Conservation (phyloP, 1,140 invertebrate species). For the Polyergus mexicanus region DNA sequence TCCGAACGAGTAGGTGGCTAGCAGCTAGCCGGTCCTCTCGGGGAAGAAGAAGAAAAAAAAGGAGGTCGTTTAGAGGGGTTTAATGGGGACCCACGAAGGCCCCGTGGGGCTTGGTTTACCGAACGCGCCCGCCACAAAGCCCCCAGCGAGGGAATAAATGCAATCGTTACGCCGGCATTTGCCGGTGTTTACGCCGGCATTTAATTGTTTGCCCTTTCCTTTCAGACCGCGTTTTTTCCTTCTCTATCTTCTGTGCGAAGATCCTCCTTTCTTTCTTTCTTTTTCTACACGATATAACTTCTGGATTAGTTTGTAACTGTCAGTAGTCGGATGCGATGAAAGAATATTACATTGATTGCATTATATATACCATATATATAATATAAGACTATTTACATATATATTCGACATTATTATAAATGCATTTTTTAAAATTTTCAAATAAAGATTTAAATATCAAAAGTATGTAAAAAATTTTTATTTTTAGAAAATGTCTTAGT, state of each 20-base stretch:
- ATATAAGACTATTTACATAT: neutral
- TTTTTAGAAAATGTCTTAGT: neutral
- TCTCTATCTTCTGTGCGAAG: neutral
- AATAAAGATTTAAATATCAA: neutral
- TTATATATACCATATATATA: no score
- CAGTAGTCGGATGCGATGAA: neutral
- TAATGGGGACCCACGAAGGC: slow-evolving; percentile 46
- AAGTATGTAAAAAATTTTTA: neutral
- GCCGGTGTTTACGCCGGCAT: slow-evolving; percentile 56
- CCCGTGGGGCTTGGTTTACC: slow-evolving; percentile 62
- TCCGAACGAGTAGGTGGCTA: slow-evolving; percentile 55
- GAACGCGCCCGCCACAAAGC: slow-evolving; percentile 63
- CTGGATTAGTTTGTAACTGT: slow-evolving; percentile 36
- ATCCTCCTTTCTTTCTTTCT: neutral
- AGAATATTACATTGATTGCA: neutral
- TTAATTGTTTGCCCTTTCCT: slow-evolving; percentile 55
- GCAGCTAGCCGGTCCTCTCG: slow-evolving; percentile 26
- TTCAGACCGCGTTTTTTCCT: slow-evolving; percentile 31
- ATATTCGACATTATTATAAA: neutral
- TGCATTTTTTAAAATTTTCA: neutral
- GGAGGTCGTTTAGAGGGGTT: slow-evolving; percentile 67
- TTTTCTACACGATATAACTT: slow-evolving; percentile 16
- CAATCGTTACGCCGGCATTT: slow-evolving; percentile 47
- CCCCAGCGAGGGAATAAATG: slow-evolving; percentile 48
- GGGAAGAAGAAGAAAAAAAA: slow-evolving; percentile 46